phyloP scores from a whole-genome alignment of 1,140 invertebrate genomes.

The Micrasema longulum region DNA sequence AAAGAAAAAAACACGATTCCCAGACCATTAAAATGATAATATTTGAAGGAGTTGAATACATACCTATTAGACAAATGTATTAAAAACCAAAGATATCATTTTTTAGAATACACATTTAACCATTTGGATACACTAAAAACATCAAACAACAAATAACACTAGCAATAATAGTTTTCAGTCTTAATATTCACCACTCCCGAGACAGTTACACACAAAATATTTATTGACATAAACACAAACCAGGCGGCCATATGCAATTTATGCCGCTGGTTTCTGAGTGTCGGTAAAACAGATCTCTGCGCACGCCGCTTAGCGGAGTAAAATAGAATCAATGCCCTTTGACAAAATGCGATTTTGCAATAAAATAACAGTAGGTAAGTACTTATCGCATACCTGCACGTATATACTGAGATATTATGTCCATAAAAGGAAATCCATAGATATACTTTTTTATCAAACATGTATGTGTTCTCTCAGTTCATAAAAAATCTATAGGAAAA shows the following conservation, averaged over 20 bases:
- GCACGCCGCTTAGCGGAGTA: constrained; percentile 10
- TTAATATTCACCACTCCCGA: constrained; percentile 40
- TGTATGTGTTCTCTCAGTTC: too few species aligned
- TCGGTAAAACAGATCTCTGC: constrained; percentile 45
- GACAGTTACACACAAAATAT: constrained; percentile 18
- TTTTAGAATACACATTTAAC: constrained; percentile 1
- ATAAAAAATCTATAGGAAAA: too few species aligned
- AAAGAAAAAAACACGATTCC: constrained; percentile 13
- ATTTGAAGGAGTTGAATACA: constrained; percentile 22
- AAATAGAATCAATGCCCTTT: constrained; percentile 24
- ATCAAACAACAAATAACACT: constrained; percentile 29
- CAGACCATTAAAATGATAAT: constrained; percentile 26
- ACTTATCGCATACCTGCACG: too few species aligned
- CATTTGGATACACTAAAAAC: constrained; percentile 4
- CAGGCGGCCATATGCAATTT: constrained; percentile 51
- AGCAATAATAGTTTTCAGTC: constrained; percentile 11
- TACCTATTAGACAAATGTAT: constrained; percentile 45
- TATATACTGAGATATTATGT: too few species aligned
- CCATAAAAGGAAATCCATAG: too few species aligned
- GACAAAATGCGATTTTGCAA: constrained; percentile 7
- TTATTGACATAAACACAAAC: constrained; percentile 51
- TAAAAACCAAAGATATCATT: constrained; percentile 28
- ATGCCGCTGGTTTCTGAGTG: constrained; percentile 30
- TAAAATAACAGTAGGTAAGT: neutral
- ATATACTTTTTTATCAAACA: too few species aligned